Percentiles rank a stretch among this genome's conserved stretches.
These are phyloP conservation scores for Macrochelys suwanniensis DNA, from an alignment of 2,797 vertebrate species.

Conservation along the genomic window DNA sequence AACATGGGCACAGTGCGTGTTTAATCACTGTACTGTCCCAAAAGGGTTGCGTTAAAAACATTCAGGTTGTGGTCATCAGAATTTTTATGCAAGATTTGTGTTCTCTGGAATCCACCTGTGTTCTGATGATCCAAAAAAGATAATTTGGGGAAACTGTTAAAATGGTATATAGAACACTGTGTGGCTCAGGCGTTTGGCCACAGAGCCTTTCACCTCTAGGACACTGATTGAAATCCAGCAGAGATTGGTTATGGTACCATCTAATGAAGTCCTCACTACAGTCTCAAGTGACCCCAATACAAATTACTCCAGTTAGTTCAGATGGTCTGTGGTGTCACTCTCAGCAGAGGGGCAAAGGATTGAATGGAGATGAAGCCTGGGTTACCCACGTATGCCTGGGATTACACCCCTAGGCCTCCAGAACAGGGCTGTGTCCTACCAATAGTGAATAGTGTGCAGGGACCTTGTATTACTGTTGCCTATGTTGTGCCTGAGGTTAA, in stretches of 20 bases:
- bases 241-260: neutral
- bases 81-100: constrained; percentile 27
- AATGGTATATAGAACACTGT: neutral
- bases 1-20: neutral
- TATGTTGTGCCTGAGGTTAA: fast-evolving
- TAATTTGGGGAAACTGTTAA: constrained; percentile 14
- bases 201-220: constrained; percentile 36
- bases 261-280: constrained; percentile 30
- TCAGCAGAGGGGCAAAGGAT: neutral
- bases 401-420: fast-evolving
- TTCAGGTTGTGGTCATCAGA: neutral
- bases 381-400: fast-evolving
- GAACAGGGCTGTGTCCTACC: fast-evolving
- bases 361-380: neutral
- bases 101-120: constrained; percentile 41
- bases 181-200: constrained; percentile 26
- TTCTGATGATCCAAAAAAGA: constrained; percentile 35
- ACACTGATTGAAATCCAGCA: neutral
- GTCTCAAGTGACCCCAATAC: neutral
- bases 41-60: constrained; percentile 21
- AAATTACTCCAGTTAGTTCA: fast-evolving
- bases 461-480: fast-evolving
- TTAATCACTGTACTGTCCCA: neutral
- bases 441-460: neutral
- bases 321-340: neutral